Base-by-base conservation (phyloP, 2,113 vertebrate genomes). In the Percopsis transmontana region DNA sequence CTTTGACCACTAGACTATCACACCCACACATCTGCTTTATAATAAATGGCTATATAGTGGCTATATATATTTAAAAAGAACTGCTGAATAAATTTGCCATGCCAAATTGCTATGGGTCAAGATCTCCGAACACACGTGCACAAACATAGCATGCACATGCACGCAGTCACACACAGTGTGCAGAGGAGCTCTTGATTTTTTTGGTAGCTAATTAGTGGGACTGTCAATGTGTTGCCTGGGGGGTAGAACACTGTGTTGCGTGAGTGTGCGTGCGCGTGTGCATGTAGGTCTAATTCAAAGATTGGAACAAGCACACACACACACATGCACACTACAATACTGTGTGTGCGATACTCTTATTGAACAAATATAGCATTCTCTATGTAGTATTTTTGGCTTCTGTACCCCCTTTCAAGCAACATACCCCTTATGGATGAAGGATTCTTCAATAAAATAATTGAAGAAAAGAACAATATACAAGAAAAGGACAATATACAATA, bases 201-300 rank as follows among this genome's bases (percentile, higher is more conserved):
- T 47, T 55, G 64, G 68, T 15, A 23, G 56, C 44, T 84, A 78
- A 89, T 88, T 85, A 88, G 56, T 27, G 18, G 20, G 47, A 27
- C 47, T 61, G 76, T 88, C 87, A 67, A 89, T 90, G 70, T 77
- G 27, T 47, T 48, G 79, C 85, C 72, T 48, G 23, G 44, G 65
- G 86, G 58, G 53, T 10, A 56, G 52, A 7, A 42, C 8, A 1
- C 7, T 21, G 19, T 27, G 20, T 39, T 58, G 18, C 56, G 38
- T 41, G 41, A 7, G 23, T 72, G 44, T 27, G 61, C 47, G 27
- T 39, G 19, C 42, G 23, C 27, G 18, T 13, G 23, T 27, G 41
- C 14, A 33, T 33, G 38, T 20, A 47, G 51, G 6, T 50, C n/a
- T 50, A 50, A 50, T 15, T 33, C 8, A 33, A 0, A 33, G 4